Evolutionary conservation across 2,888 invertebrate species (phyloP), one percentile per base, ranked within the genome.

Genomic region (Meteorus cinctellus): DNA sequence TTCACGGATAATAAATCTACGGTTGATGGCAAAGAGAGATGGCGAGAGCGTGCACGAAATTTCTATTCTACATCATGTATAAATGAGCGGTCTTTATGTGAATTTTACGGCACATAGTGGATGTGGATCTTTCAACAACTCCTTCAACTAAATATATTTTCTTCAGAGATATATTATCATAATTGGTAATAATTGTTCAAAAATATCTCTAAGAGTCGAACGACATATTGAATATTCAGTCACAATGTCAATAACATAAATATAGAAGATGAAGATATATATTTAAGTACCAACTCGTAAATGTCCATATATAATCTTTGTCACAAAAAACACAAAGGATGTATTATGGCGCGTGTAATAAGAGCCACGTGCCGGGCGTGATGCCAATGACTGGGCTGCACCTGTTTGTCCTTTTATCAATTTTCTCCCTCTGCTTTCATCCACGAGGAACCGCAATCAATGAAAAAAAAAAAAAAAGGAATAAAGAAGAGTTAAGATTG

Each of bases 1-100:
- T 77, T 73, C 59, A 65, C 36, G 70, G 66, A 74, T 77, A 75
- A 81, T 80, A 81, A 81, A 81, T 81, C 81, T 78, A 75, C 63
- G 48, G 24, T 70, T 68, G 65, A 67, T 68, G 66, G 19, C 19
- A 8, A 19, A 55, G 59, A 76, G 66, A 69, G 41, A 55, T 55
- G 55, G n/a, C 55, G n/a, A 19, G 19, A 41, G 8, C 12, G 41
- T 41, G 41, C 41, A 51, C 62, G 51, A 60, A 70, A 76, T 77
- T 77, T 80, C 69, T 77, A 75, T 80, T 73, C 76, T 79, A 78
- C 78, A 55, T 66, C 48, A 48, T 67, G 62, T 48, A 62, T 74
- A 55, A 16, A 63, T 63, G 2, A 31, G 16, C 29, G 4, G 41
- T 41, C 8, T 41, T 41, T 2, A 8, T 41, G 0, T 41, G 41